Evolutionary conservation across 2,888 invertebrate species (phyloP), one percentile per base, ranked within the genome.

Genomic region (Zhuqinia jingwanae): DNA sequence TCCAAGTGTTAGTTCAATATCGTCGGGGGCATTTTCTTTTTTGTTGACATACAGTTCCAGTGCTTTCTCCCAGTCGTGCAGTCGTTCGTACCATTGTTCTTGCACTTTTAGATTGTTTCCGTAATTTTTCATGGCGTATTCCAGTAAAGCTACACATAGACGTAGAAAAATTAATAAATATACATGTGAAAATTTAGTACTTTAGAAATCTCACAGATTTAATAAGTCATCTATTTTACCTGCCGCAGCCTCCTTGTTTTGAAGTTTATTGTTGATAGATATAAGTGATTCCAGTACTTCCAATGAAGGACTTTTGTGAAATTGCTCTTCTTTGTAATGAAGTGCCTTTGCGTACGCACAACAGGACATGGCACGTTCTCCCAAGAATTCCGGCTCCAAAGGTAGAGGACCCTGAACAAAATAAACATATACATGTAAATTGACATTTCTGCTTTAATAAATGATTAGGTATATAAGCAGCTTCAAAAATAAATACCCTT

Each of bases 41-140:
- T 96, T 96, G 77, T 95, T 95, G 73, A 95, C 94, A 91, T 99
- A 99, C 0, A 98, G 94, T 88, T 95, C 95, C 58, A 99, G 93
- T 0, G 99, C 99, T 92, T 97, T 97, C 91, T 99, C 98, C 99
- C 99, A 99, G 92, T 99, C 98, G 93, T 99, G 99, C 0, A 99
- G 93, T 92, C 99, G 99, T 92, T 99, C 99, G 92, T 99, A 99
- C 99, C 99, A 99, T 8, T 97, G 94, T 68, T 99, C 98, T 92
- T 97, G 96, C 0, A 95, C 94, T 90, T 93, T 93, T 13, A 92
- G 92, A 63, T 94, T 93, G 78, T 95, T 95, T 88, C 95, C 95
- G 30, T 96, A 95, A 91, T 96, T 95, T 22, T 95, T 96, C 95
- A 97, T 97, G 1, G 98, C 98, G 92, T 97, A 96, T 91, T 97